Base-by-base conservation (phyloP, 1,140 invertebrate genomes). In the Lepidurus apus region DNA sequence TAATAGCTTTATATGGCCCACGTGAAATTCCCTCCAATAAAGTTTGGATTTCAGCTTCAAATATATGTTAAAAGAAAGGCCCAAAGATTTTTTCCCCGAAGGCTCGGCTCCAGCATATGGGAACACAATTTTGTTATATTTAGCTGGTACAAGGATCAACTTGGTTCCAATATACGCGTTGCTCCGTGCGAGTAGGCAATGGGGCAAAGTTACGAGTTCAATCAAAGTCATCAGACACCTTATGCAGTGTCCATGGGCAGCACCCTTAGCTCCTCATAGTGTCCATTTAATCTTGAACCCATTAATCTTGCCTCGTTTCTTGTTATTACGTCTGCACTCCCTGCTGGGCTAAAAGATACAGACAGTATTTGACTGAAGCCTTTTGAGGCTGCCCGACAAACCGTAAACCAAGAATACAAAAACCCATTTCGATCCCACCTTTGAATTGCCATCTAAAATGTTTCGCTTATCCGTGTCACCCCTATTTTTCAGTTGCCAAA, bases 181-280 rank as follows among this genome's bases (percentile, higher is more conserved):
- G 17, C 13, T 65, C 53, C 53, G 53, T 21, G 53, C n/a, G 9
- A 65, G 21, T 17, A 65, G 53, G n/a, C 53, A 65, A 21, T 21
- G 53, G 13, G 53, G 13, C 53, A 65, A 65, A 65, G 53, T 65
- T 65, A 65, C 53, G 53, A 65, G 53, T 65, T 65, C 53, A 65
- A 65, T 65, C 53, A 65, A 65, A 65, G 53, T 65, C 53, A 65
- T 65, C 53, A 65, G 53, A 65, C 53, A 17, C 53, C 53, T 9
- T 65, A 17, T 65, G 21, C 53, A 21, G n/a, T 65, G 53, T 65
- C 53, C 53, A 21, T 17, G 9, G 8, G 13, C 53, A n/a, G 17
- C n/a, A 65, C 21, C 53, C 21, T 7, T 65, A 21, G 17, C 53
- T 65, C n/a, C 21, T 65, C 21, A 65, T 21, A 13, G 53, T 65